A percentile compares a stretch with the other conserved stretches of the same genome.
These are phyloP conservation scores for Diglossa cyanea DNA, from an alignment of 2,797 vertebrate species.

Conservation along the genomic window DNA sequence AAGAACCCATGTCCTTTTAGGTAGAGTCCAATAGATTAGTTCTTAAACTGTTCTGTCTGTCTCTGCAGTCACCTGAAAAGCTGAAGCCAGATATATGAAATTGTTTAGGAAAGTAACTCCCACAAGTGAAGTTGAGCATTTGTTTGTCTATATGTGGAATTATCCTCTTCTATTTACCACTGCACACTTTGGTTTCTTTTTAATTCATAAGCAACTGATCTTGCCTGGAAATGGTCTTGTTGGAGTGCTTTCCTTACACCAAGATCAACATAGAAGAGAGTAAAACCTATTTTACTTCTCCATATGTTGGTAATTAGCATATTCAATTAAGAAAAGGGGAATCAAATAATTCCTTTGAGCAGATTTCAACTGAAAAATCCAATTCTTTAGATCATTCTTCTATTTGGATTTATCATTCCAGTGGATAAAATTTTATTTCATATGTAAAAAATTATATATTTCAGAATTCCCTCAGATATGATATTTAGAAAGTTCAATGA, in stretches of 20 bases:
- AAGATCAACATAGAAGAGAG: not conserved
- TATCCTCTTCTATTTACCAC: not conserved
- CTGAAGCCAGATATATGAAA: not conserved
- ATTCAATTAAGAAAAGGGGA: not conserved
- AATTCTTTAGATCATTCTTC: not conserved
- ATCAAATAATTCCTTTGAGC: not conserved
- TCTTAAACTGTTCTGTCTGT: not conserved
- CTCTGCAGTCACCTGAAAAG: not conserved
- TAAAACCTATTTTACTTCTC: not conserved
- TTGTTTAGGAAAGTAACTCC: not conserved
- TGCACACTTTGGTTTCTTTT: not conserved
- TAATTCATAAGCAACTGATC: not conserved
- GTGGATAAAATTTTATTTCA: not conserved
- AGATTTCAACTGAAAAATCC: not conserved
- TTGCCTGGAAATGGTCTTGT: not conserved
- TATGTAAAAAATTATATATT: not conserved
- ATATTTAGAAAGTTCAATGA: not conserved
- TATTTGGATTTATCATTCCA: not conserved
- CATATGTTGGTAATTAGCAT: not conserved
- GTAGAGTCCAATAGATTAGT: not conserved
- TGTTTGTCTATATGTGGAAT: not conserved
- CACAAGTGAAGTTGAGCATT: not conserved
- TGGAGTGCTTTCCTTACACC: not conserved
- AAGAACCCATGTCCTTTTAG: not conserved
- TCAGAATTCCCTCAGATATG: not conserved